Evolutionary conservation across 2,113 vertebrate species (phyloP), one percentile per base, ranked within the genome.

Genomic region (Sorex araneus): DNA sequence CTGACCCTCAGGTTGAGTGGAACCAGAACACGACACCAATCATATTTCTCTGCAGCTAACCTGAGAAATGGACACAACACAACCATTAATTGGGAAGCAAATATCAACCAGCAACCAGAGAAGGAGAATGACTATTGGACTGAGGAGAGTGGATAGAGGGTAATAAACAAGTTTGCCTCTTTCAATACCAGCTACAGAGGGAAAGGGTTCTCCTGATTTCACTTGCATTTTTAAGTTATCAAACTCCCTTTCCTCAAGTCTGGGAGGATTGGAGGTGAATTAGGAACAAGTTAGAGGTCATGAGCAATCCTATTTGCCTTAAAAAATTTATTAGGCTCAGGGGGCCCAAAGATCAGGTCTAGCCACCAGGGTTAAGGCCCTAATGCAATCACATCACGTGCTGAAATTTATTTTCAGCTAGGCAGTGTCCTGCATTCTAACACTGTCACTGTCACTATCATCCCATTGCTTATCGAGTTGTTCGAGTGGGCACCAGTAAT

Each of bases 371-470:
- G 15, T 69, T 78, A 95, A 89, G 40, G 75, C 8, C 54, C 83
- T 89, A 40, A 63, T 25, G 76, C 40, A 60, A 34, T 87, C 11
- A 34, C 9, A 57, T 73, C 50, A 43, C 25, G 86, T 78, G n/a
- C 60, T 54, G 71, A 76, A 76, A 80, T 87, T 71, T 89, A 74
- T 89, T 76, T 82, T 60, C 47, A 27, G 10, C 27, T 36, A 87
- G 78, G 40, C 16, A 76, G 15, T 93, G 70, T 71, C n/a, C 28
- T 89, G 11, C 28, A 28, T 23, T 66, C 81, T 88, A 89, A 85
- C 28, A 30, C 3, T 34, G 8, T 63, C n/a, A n/a, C n/a, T n/a
- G n/a, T n/a, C n/a, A n/a, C n/a, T n/a, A n/a, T n/a, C n/a, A n/a
- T n/a, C n/a, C n/a, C n/a, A n/a, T n/a, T n/a, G n/a, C n/a, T n/a